Base-by-base conservation (phyloP, 1,140 invertebrate genomes). In the Panulirus ornatus region DNA sequence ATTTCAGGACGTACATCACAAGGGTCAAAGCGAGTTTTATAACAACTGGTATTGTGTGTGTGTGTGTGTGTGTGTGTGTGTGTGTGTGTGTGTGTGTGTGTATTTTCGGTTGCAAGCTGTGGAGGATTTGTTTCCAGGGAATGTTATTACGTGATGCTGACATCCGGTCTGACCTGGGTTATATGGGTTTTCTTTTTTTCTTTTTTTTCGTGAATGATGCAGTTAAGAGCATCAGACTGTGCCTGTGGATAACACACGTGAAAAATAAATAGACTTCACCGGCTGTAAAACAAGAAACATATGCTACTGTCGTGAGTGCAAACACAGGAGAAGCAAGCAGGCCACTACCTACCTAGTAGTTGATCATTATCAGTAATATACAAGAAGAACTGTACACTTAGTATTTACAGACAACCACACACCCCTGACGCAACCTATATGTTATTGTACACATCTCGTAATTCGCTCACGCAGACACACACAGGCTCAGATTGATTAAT, bases 341-440 rank as follows among this genome's bases (percentile, higher is more conserved):
- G 58, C 58, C 58, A 66, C n/a, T 66, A 66, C 51, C 2, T 8
- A 27, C 58, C 54, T 30, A 30, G 58, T 66, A 22, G 27, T 30
- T 66, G 27, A 6, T 8, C 3, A 66, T 70, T 84, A 40, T 36
- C 38, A 71, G 66, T 47, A 73, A 73, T 84, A 73, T 84, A 84
- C 82, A 84, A 63, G 40, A 42, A 81, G 22, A 81, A 47, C 66
- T 71, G 66, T 84, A 84, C 82, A 84, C 63, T 73, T 36, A 73
- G 9, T 84, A 84, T 84, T 84, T 84, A 84, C 70, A 84, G 8
- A 51, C 83, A 81, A 2, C 27, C 42, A 38, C 47, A 47, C 42
- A 27, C 34, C 27, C 8, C n/a, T 36, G 51, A n/a, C 42, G 11
- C 78, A 81, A 27, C 30, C 71, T 22, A 22, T 22, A 16, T 81